These are phyloP conservation scores for Drosophila mercatorum DNA, from an alignment of 2,888 invertebrate genomes.

Conservation along the genomic window DNA sequence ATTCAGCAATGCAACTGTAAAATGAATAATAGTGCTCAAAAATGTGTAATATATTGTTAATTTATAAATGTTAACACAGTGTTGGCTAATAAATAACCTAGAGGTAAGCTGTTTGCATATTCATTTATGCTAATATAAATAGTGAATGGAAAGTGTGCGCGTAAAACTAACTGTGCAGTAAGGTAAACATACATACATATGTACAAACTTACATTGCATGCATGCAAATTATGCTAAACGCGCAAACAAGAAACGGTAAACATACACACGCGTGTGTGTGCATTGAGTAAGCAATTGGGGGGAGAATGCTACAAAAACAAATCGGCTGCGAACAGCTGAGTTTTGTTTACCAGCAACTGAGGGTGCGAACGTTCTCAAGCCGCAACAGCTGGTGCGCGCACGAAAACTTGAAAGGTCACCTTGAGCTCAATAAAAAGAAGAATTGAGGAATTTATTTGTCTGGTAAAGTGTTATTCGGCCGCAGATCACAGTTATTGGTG, in stretches of 20 bases:
- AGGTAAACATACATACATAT: neutral
- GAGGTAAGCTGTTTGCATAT: neutral
- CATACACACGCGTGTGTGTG: conserved; percentile 1
- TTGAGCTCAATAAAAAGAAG: conserved; percentile 72
- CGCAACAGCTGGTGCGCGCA: conserved; percentile 63
- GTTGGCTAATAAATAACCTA: neutral
- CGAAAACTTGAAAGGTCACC: conserved; percentile 78
- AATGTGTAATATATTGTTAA: neutral
- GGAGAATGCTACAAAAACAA: conserved; percentile 12
- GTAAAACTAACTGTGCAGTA: neutral
- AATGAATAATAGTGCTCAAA: neutral
- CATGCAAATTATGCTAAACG: neutral
- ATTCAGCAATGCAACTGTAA: neutral
- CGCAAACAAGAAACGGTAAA: conserved; percentile 1
- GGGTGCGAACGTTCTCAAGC: conserved; percentile 53
- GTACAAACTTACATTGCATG: neutral
- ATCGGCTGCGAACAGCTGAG: conserved; percentile 50
- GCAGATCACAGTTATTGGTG: conserved; percentile 41
- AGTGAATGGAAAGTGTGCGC: neutral
- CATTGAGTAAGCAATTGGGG: neutral
- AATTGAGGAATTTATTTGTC: conserved; percentile 62
- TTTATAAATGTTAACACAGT: neutral
- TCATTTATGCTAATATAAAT: neutral
- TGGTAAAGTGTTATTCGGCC: conserved; percentile 58
- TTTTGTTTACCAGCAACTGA: conserved; percentile 69